Evolutionary conservation across 2,888 invertebrate genomes (phyloP).

Genomic region (Hybos culiciformis): DNA sequence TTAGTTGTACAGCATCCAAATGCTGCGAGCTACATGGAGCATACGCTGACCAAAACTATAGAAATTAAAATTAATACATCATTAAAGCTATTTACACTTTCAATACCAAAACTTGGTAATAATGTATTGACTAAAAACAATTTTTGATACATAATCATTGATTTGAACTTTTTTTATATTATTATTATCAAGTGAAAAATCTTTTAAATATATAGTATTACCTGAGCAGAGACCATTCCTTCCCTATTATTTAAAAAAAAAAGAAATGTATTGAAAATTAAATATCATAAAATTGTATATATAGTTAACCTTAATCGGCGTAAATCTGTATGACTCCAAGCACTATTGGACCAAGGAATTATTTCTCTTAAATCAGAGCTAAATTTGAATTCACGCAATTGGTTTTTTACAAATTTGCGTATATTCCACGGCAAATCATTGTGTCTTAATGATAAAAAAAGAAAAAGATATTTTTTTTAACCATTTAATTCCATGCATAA

Average conservation of each 20-base stretch:
- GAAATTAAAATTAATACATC: conserved; percentile 6
- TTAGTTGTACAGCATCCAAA: conserved; percentile 70
- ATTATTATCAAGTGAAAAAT: no score
- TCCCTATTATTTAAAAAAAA: no score
- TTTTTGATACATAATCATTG: no score
- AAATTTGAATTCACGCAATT: conserved; percentile 44
- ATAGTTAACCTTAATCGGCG: no score
- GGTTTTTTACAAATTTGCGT: conserved; percentile 51
- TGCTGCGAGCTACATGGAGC: conserved; percentile 70
- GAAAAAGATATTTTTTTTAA: no score
- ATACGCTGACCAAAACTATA: conserved; percentile 78
- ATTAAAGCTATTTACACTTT: neutral
- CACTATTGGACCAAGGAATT: conserved; percentile 60
- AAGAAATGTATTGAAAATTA: no score
- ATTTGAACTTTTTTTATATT: no score
- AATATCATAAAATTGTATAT: no score
- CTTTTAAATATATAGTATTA: conserved; percentile 17
- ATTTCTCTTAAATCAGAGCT: conserved; percentile 53
- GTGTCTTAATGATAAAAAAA: conserved; percentile 26
- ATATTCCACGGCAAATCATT: conserved; percentile 57
- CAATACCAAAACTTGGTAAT: neutral
- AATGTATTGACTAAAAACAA: neutral
- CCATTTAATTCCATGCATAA: neutral
- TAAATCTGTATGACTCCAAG: conserved; percentile 68
- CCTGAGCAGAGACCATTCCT: conserved; percentile 65